These are phyloP conservation scores for Condylostylus longicornis DNA, from an alignment of 1,140 invertebrate species.

Conservation along the genomic window DNA sequence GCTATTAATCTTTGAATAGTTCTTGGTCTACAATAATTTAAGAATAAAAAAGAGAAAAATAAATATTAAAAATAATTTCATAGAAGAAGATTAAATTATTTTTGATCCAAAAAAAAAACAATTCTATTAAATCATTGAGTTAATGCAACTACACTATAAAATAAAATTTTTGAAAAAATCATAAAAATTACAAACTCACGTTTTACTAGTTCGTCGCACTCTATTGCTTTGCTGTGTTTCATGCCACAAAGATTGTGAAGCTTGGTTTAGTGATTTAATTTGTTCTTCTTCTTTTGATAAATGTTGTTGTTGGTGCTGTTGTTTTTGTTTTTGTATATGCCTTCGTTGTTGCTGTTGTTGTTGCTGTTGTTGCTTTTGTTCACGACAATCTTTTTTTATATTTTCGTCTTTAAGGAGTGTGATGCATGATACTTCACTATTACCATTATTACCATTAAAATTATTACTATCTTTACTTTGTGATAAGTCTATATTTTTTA, in stretches of 20 bases:
- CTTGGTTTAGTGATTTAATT: slow-evolving; percentile 13
- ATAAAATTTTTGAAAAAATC: no score
- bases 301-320: background rate
- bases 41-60: background rate
- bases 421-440: background rate
- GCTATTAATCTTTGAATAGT: slow-evolving; percentile 43
- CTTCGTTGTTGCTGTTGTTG: slow-evolving; percentile 1
- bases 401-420: background rate
- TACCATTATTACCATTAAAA: slow-evolving; percentile 6
- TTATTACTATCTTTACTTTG: slow-evolving; percentile 12
- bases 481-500: slow-evolving; percentile 23
- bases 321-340: slow-evolving; percentile 4
- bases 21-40: slow-evolving; percentile 31
- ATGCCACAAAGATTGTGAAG: no score
- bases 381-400: background rate
- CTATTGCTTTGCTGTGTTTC: slow-evolving; percentile 9
- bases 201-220: background rate
- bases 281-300: slow-evolving; percentile 13
- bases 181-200: no score
- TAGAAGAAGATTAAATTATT: no score
- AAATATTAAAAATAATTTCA: no score
- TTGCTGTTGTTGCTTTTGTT: slow-evolving; percentile 5
- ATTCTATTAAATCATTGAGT: no score
- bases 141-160: no score
- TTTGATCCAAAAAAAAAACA: no score